Evolutionary conservation across 1,140 invertebrate genomes (phyloP), one percentile per base, ranked within the genome.

Genomic region (Drosophila lacertosa): DNA sequence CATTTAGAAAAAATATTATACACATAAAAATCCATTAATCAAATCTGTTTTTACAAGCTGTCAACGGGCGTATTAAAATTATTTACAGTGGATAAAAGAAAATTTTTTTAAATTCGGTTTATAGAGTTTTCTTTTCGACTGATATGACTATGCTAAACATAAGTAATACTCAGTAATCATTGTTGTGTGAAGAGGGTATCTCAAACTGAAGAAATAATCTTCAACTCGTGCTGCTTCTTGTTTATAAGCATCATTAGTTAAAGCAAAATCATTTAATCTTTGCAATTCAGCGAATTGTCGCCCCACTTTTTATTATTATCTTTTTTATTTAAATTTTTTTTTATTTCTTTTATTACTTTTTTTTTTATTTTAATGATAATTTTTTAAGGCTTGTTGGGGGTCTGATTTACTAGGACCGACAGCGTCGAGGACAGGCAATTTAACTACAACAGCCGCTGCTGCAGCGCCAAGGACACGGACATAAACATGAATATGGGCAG

Each of bases 351-450:
- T 35, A n/a, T 39, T 59, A 9, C 15, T 24, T 48, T 40, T 53
- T 35, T 18, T 54, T 60, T 40, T 60, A 47, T 54, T 26, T 39
- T 29, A n/a, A 29, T 29, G 57, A 53, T 47, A 59, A 47, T 54
- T 40, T 73, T 63, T 62, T 72, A 71, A 71, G 53, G 58, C 54
- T 70, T 64, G 32, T 48, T 60, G 55, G 75, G 62, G 63, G 50
- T 84, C 80, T 83, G 79, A 83, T 83, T 83, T 83, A 83, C 65
- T 60, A 60, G 73, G 67, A 81, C 63, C 64, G 77, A 58, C 77
- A 37, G 16, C 44, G 64, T 26, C 67, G 67, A 79, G 76, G 81
- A 83, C 80, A 79, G 79, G 79, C 79, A 83, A 83, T 83, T 83
- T 83, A 84, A 84, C 79, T 83, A 71, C 42, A 75, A 70, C 71